Evolutionary conservation across 2,113 vertebrate genomes (phyloP).

Genomic region (Dolichallabes microphthalmus): DNA sequence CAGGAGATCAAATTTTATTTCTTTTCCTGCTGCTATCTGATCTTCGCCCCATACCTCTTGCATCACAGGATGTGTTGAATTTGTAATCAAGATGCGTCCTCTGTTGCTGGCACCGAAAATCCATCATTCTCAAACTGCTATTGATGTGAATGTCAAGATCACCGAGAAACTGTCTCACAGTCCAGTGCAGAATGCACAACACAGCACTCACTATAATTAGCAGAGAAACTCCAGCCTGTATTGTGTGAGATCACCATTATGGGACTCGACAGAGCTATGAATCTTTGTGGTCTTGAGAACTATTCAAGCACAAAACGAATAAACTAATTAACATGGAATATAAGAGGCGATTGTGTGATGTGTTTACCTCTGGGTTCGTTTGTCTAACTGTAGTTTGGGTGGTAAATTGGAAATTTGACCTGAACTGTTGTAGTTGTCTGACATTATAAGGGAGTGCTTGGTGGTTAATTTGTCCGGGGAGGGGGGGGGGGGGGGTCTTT

Average conservation of each 20-base stretch:
- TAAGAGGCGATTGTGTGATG: background rate
- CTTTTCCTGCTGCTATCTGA: constrained; percentile 31
- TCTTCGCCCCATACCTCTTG: constrained; percentile 40
- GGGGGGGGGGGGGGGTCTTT: too few relatives aligned
- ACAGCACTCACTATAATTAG: constrained; percentile 75
- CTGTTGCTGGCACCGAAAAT: constrained; percentile 58
- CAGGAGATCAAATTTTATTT: background rate
- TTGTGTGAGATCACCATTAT: constrained; percentile 52
- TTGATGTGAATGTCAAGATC: constrained; percentile 73
- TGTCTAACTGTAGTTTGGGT: background rate
- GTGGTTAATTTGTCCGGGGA: background rate
- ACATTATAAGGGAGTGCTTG: background rate
- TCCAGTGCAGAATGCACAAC: constrained; percentile 59
- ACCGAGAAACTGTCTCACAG: constrained; percentile 63
- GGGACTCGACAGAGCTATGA: constrained; percentile 41
- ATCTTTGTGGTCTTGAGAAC: constrained; percentile 18
- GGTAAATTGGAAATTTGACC: constrained; percentile 5
- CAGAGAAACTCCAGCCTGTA: constrained; percentile 41
- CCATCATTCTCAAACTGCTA: constrained; percentile 74
- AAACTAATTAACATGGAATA: background rate
- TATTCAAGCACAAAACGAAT: constrained; percentile 31
- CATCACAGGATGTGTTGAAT: constrained; percentile 53
- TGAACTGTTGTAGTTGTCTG: constrained; percentile 5
- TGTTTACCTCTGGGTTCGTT: constrained; percentile 14
- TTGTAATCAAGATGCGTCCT: constrained; percentile 59